Conservation (phyloP, 2,888 invertebrate species). For the Drosophila maculinotata region DNA sequence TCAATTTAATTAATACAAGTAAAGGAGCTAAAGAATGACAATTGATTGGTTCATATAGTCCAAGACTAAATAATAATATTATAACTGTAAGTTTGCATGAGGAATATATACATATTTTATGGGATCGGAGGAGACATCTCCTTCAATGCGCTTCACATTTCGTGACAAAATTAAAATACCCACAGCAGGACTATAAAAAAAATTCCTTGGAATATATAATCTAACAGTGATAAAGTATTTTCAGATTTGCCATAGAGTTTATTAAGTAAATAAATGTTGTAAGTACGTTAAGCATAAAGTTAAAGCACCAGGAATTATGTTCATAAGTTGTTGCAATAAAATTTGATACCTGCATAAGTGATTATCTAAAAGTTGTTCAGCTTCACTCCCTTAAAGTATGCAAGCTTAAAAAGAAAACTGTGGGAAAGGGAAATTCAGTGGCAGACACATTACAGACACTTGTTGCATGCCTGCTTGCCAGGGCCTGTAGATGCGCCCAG, state of each 20-base stretch:
- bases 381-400: constrained; percentile 3
- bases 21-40: no score
- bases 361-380: constrained; percentile 18
- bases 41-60: no score
- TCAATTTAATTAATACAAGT: no score
- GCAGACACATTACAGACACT: constrained; percentile 30
- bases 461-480: constrained; percentile 45
- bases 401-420: constrained; percentile 6
- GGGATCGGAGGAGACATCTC: no score
- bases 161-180: no score
- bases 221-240: neutral
- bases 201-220: no score
- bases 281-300: neutral
- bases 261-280: constrained; percentile 1
- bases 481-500: constrained; percentile 17
- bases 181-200: no score
- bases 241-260: neutral
- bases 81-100: no score
- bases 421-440: constrained; percentile 7
- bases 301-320: neutral
- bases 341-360: constrained; percentile 23
- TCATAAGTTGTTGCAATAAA: constrained; percentile 3
- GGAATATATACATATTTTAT: no score
- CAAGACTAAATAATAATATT: no score
- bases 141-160: no score